Percentiles rank a stretch among this genome's conserved stretches.
Conservation (phyloP, 2,888 invertebrate genomes). For the Petrolisthes manimaculis region DNA sequence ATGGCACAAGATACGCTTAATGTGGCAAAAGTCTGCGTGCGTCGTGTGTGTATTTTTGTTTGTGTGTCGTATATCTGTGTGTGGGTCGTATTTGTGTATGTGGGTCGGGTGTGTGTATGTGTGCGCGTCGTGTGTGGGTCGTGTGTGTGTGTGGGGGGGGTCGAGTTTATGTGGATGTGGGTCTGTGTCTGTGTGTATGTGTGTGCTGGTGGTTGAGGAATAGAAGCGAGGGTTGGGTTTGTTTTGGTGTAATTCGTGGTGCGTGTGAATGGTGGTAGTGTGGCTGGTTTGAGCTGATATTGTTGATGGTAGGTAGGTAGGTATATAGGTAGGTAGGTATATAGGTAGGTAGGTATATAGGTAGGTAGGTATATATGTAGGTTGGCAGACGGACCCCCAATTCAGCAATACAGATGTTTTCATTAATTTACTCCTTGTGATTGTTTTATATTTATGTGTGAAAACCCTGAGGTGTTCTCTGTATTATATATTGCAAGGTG, state of each 20-base stretch:
- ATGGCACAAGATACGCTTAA: too few species aligned
- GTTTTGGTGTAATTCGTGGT: conserved; percentile 11
- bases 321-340: too few species aligned
- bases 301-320: conserved; percentile 23
- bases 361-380: too few species aligned
- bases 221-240: not conserved
- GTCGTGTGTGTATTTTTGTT: not conserved
- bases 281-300: conserved; percentile 19
- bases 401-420: too few species aligned
- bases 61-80: not conserved
- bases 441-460: too few species aligned
- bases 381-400: not conserved
- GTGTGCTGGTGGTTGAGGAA: conserved; percentile 5
- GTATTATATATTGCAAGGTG: too few species aligned
- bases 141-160: not conserved
- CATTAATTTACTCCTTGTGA: too few species aligned
- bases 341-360: too few species aligned
- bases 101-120: not conserved
- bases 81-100: not conserved
- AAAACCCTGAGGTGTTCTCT: too few species aligned
- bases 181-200: not conserved
- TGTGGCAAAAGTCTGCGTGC: not conserved
- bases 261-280: conserved; percentile 10
- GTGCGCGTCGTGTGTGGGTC: not conserved
- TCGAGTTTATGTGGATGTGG: not conserved